phyloP scores from a whole-genome alignment of 2,113 vertebrate genomes.

The Ornithorhynchus anatinus region DNA sequence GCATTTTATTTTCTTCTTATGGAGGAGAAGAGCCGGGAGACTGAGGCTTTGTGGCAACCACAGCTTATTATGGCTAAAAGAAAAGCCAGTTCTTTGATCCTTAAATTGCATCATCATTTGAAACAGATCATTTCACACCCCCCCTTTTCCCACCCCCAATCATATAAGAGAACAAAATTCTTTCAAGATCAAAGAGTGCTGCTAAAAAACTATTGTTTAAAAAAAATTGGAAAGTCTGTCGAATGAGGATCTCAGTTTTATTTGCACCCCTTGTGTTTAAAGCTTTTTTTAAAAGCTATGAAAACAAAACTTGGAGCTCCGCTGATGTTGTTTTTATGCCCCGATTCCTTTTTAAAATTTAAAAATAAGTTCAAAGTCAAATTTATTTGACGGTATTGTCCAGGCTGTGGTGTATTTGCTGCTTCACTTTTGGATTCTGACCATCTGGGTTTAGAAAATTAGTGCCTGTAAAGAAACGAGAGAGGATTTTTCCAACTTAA shows the following conservation, averaged over 20 bases:
- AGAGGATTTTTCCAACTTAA: conserved; percentile 72
- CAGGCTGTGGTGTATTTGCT: conserved; percentile 70
- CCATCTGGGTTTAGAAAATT: conserved; percentile 74
- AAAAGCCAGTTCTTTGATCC: conserved; percentile 75
- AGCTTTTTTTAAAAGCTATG: conserved; percentile 58
- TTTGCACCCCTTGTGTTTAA: conserved; percentile 67
- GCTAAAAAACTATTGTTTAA: conserved; percentile 71
- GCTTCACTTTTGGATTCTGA: conserved; percentile 69
- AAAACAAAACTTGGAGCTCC: conserved; percentile 69
- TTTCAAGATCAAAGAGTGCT: conserved; percentile 79
- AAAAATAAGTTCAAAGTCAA: conserved; percentile 78
- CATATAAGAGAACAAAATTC: conserved; percentile 74
- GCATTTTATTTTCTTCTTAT: conserved; percentile 65
- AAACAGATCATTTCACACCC: conserved; percentile 75
- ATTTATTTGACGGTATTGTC: conserved; percentile 67
- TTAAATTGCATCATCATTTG: conserved; percentile 78
- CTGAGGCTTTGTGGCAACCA: conserved; percentile 70
- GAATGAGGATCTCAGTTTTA: conserved; percentile 65
- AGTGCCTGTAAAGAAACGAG: conserved; percentile 62
- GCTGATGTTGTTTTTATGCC: conserved; percentile 63
- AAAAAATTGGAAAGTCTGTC: conserved; percentile 62
- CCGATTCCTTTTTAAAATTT: conserved; percentile 45
- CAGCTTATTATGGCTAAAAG: conserved; percentile 74
- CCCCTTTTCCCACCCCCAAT: conserved; percentile 44
- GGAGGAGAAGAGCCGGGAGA: conserved; percentile 62